Conservation (phyloP, 2,797 vertebrate genomes). For the Falco novaeseelandiae region DNA sequence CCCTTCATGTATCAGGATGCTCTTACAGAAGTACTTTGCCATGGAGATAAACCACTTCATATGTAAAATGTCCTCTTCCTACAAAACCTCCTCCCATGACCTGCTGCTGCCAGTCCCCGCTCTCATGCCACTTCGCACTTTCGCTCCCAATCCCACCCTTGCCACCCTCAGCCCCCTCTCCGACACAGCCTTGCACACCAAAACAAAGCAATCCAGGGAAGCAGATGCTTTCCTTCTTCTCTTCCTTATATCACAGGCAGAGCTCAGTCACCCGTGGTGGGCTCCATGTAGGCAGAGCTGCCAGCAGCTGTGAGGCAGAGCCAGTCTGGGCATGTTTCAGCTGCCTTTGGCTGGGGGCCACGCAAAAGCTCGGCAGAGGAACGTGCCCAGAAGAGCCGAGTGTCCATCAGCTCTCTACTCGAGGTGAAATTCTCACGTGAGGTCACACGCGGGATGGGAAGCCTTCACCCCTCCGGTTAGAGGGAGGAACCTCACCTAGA, state of each 20-base stretch:
- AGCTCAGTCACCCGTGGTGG: not conserved
- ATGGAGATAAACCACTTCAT: not conserved
- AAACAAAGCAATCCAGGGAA: not conserved
- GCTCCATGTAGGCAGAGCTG: constrained; percentile 24
- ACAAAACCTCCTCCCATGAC: not conserved
- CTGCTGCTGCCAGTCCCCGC: not conserved
- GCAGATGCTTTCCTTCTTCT: constrained; percentile 11
- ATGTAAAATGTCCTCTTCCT: not conserved
- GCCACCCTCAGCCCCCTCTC: not conserved
- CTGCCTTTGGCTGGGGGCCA: not conserved
- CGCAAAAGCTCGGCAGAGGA: not conserved
- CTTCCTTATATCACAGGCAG: not conserved
- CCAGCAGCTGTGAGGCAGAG: not conserved
- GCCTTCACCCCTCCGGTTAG: not conserved
- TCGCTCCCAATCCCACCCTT: not conserved
- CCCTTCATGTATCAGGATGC: not conserved
- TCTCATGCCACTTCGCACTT: rapidly evolving
- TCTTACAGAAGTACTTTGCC: not conserved
- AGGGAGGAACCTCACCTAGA: not conserved
- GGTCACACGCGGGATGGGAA: not conserved
- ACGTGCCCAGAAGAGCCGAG: not conserved
- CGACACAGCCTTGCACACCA: not conserved
- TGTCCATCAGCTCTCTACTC: not conserved
- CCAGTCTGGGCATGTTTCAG: not conserved
- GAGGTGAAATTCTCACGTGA: not conserved